Percentiles rank a stretch among this genome's conserved stretches.
phyloP scores from a whole-genome alignment of 2,113 vertebrate species.

The Oncorhynchus gorbuscha region DNA sequence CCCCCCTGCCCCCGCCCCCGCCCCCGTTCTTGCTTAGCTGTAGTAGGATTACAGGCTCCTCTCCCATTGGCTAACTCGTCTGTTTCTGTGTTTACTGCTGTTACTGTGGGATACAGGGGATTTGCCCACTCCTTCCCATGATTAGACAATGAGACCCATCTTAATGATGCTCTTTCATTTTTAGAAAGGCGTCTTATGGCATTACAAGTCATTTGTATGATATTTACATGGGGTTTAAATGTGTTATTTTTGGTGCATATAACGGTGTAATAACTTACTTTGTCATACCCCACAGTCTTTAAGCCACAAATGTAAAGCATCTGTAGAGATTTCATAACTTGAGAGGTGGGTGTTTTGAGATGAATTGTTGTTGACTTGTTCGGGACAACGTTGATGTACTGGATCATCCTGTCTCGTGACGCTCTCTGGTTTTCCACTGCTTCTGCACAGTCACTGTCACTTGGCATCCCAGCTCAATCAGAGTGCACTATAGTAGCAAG shows the following conservation, averaged over 20 bases:
- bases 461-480: background rate
- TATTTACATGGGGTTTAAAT: slow-evolving; percentile 5
- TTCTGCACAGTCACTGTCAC: slow-evolving; percentile 21
- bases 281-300: background rate
- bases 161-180: slow-evolving; percentile 10
- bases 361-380: slow-evolving; percentile 33
- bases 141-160: slow-evolving; percentile 35
- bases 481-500: background rate
- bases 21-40: background rate
- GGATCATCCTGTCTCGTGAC: slow-evolving; percentile 4
- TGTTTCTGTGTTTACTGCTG: slow-evolving; percentile 33
- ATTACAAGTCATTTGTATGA: slow-evolving; percentile 5
- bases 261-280: background rate
- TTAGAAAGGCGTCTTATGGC: slow-evolving; percentile 9
- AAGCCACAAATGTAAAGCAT: background rate
- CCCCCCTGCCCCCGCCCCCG: too few species aligned
- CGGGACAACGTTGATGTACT: slow-evolving; percentile 26
- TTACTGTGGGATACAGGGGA: slow-evolving; percentile 33
- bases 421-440: slow-evolving; percentile 3
- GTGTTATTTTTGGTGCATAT: slow-evolving; percentile 1
- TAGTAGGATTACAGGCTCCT: background rate
- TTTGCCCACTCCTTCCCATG: slow-evolving; percentile 23
- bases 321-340: slow-evolving; percentile 11
- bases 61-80: background rate
- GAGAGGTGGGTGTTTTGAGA: slow-evolving; percentile 23